Percentiles rank a stretch among this genome's conserved stretches.
phyloP scores from a whole-genome alignment of 2,113 vertebrate species.

The Lampris megalopsis region DNA sequence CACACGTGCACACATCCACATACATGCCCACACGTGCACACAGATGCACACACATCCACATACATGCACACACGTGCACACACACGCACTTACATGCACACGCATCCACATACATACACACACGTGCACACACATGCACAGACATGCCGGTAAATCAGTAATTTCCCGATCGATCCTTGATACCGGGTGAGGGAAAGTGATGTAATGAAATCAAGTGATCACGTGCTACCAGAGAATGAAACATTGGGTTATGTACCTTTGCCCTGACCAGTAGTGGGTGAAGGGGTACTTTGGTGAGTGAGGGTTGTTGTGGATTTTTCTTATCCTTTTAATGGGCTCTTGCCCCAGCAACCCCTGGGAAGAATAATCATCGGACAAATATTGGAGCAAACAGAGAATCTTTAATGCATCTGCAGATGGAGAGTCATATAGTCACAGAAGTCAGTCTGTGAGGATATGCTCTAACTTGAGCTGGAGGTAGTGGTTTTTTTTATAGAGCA shows the following conservation, averaged over 20 bases:
- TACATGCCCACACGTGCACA: neutral
- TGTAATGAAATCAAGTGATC: neutral
- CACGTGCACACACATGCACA: constrained; percentile 16
- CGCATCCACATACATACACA: constrained; percentile 14
- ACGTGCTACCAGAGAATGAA: neutral
- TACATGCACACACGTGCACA: constrained; percentile 10
- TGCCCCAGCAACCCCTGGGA: no score
- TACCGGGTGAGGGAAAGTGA: no score
- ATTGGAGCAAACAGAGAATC: no score
- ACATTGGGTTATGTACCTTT: no score
- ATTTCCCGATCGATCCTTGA: neutral
- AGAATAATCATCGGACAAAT: no score
- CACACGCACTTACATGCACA: neutral
- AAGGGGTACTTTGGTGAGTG: neutral
- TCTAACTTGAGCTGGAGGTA: no score
- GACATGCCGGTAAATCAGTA: constrained; percentile 10
- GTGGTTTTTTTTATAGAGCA: no score
- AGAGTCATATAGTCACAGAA: no score
- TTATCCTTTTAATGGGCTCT: no score
- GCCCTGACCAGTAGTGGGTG: constrained; percentile 1
- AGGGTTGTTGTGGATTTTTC: neutral
- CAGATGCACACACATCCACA: constrained; percentile 1
- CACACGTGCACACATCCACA: constrained; percentile 10
- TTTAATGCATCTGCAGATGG: no score
- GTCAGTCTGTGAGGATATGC: no score